Evolutionary conservation across 2,888 invertebrate genomes (phyloP).

Genomic region (Aphidoletes aphidimyza): DNA sequence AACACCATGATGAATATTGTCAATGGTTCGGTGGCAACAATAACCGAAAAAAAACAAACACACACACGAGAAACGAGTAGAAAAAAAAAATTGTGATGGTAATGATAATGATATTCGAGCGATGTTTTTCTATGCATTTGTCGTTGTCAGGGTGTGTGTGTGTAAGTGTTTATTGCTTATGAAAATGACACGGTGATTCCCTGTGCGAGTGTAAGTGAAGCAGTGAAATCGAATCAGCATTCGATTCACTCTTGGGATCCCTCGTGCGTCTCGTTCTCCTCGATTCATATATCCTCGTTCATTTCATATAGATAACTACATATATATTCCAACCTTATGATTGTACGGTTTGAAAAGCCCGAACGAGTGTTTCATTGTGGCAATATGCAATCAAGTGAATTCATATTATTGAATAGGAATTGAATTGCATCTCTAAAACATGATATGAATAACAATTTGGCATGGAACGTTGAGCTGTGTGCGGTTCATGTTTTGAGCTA

Average conservation of each 20-base stretch:
- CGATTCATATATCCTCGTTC: background rate
- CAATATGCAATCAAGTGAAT: constrained; percentile 52
- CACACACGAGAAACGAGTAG: background rate
- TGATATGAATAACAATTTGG: constrained; percentile 52
- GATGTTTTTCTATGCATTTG: constrained; percentile 18
- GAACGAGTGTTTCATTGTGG: constrained; percentile 50
- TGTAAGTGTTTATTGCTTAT: constrained; percentile 30
- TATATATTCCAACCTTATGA: constrained; percentile 48
- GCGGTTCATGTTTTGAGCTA: background rate
- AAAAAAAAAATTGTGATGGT: background rate
- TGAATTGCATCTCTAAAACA: constrained; percentile 50
- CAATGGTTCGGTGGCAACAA: background rate
- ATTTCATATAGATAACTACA: background rate
- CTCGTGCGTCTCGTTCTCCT: background rate
- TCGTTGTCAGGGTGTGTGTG: background rate
- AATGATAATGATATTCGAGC: constrained; percentile 21
- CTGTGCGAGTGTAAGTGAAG: background rate
- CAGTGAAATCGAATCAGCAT: constrained; percentile 12
- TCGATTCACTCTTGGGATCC: background rate
- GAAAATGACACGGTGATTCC: background rate
- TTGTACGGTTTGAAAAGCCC: constrained; percentile 47
- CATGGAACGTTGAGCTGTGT: background rate
- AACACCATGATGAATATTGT: constrained; percentile 40
- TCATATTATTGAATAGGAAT: constrained; percentile 54
- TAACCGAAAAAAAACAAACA: background rate